phyloP scores from a whole-genome alignment of 2,113 vertebrate species.

The Misgurnus mizolepis region DNA sequence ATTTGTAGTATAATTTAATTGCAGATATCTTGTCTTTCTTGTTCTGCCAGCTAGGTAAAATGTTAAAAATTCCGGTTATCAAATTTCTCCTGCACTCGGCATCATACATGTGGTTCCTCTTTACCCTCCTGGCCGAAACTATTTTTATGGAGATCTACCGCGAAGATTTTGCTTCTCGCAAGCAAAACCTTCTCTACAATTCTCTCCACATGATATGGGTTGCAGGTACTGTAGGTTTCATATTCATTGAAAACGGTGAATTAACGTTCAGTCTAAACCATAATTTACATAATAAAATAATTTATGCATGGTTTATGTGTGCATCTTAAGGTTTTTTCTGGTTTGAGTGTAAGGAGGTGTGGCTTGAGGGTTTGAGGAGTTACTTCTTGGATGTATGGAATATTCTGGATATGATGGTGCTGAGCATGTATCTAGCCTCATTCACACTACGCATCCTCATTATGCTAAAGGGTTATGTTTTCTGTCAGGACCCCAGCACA shows the following conservation, averaged over 20 bases:
- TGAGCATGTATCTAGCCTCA: constrained; percentile 88
- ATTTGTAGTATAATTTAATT: too few relatives aligned
- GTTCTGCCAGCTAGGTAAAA: constrained; percentile 64
- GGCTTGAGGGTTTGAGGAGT: constrained; percentile 78
- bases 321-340: constrained; percentile 84
- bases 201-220: constrained; percentile 91
- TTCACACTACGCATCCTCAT: constrained; percentile 81
- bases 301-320: too few relatives aligned
- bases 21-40: too few relatives aligned
- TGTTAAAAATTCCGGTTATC: constrained; percentile 81
- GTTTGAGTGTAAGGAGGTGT: constrained; percentile 87
- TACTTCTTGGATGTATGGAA: constrained; percentile 92
- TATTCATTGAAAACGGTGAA: neutral
- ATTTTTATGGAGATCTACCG: constrained; percentile 81
- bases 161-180: constrained; percentile 74
- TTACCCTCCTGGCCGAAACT: constrained; percentile 82
- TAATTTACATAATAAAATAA: neutral
- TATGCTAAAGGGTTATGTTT: constrained; percentile 75
- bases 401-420: constrained; percentile 85
- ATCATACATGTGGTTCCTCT: constrained; percentile 87
- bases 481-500: constrained; percentile 64
- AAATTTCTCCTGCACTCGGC: constrained; percentile 86
- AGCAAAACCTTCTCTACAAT: constrained; percentile 80
- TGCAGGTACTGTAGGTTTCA: constrained; percentile 66
- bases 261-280: neutral